Conservation (phyloP, 2,797 vertebrate species). For the Rhabdomys pumilio region DNA sequence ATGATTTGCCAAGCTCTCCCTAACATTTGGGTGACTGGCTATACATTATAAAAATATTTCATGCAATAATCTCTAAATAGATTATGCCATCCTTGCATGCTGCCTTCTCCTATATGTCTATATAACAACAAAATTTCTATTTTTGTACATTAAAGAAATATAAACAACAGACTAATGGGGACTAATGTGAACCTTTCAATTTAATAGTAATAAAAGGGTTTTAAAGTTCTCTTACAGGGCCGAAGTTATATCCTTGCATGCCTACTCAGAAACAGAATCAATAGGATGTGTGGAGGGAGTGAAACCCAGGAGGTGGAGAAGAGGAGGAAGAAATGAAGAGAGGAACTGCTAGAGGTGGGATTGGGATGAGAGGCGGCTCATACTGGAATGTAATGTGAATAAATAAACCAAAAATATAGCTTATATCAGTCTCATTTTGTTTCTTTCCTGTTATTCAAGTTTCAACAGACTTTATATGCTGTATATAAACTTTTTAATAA, state of each 20-base stretch:
- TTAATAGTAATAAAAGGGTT: conserved; percentile 20
- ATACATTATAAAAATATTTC: neutral
- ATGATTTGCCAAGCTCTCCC: neutral
- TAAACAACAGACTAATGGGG: neutral
- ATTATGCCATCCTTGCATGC: neutral
- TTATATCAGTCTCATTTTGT: conserved; percentile 15
- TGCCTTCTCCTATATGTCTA: neutral
- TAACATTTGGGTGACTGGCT: neutral
- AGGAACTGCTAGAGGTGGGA: neutral
- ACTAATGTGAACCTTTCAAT: neutral
- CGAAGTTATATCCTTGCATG: neutral
- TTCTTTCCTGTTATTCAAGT: neutral
- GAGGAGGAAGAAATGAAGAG: neutral
- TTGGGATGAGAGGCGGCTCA: neutral
- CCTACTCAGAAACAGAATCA: neutral
- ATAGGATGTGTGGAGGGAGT: neutral
- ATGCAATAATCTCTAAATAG: conserved; percentile 14
- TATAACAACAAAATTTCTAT: neutral
- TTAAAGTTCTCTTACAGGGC: neutral
- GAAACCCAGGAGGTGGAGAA: neutral
- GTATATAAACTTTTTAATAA: neutral
- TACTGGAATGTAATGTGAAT: neutral
- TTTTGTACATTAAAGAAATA: conserved; percentile 46
- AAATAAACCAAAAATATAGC: neutral
- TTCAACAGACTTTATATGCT: neutral